These are phyloP conservation scores for Polyommatus iphigenia DNA, from an alignment of 2,888 invertebrate genomes.

Conservation along the genomic window DNA sequence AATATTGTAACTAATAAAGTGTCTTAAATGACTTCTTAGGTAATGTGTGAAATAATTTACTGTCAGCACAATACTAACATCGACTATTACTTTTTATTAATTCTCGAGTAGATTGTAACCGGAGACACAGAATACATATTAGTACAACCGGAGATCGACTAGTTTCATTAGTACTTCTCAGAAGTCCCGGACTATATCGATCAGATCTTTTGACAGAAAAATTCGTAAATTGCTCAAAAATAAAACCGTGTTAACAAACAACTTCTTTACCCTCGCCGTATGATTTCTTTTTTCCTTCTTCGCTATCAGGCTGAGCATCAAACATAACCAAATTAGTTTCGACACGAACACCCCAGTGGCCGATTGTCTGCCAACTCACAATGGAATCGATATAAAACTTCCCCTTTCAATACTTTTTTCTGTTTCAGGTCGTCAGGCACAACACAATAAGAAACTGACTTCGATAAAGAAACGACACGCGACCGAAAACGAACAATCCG, in stretches of 20 bases:
- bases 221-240: not conserved
- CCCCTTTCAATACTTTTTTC: slow-evolving; percentile 69
- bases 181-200: not conserved
- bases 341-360: slow-evolving; percentile 72
- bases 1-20: slow-evolving; percentile 25
- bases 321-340: slow-evolving; percentile 75
- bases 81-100: slow-evolving; percentile 17
- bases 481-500: slow-evolving; percentile 62
- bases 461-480: slow-evolving; percentile 51
- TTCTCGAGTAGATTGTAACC: not conserved
- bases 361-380: slow-evolving; percentile 68
- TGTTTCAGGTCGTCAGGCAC: slow-evolving; percentile 67
- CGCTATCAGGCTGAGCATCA: slow-evolving; percentile 68
- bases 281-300: slow-evolving; percentile 66
- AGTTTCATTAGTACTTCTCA: not conserved
- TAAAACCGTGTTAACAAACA: slow-evolving; percentile 45
- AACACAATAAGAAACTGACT: slow-evolving; percentile 60
- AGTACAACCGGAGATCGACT: not conserved
- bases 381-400: slow-evolving; percentile 70
- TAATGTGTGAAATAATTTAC: slow-evolving; percentile 25
- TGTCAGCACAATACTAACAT: slow-evolving; percentile 11
- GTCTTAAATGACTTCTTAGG: slow-evolving; percentile 19
- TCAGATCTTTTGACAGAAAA: not conserved
- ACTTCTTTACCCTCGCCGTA: slow-evolving; percentile 54
- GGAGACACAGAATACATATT: no score